Conservation (phyloP, 1,140 invertebrate genomes). For the Drosophila obscura region DNA sequence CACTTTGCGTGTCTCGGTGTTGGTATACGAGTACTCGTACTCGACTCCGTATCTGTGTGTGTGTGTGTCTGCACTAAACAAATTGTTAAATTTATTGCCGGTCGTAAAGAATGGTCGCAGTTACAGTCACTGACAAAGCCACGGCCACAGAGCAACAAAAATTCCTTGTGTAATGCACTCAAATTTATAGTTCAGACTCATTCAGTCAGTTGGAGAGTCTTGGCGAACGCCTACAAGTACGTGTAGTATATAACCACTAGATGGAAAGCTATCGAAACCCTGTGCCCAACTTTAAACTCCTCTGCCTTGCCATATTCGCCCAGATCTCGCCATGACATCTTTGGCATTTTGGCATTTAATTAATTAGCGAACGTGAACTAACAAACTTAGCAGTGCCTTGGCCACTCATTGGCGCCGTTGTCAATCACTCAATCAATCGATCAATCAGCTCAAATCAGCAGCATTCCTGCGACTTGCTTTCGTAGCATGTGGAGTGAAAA, state of each 20-base stretch:
- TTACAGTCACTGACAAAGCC: conserved; percentile 47
- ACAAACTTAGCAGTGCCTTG: conserved; percentile 39
- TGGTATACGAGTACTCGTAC: conserved; percentile 4
- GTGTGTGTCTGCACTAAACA: conserved; percentile 71
- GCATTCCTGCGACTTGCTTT: conserved; percentile 56
- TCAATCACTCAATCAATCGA: conserved; percentile 81
- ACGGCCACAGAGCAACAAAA: conserved; percentile 22
- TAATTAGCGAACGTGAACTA: conserved; percentile 74
- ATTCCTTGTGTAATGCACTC: conserved; percentile 50
- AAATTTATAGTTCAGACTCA: conserved; percentile 8
- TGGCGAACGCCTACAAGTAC: neutral
- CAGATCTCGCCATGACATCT: conserved; percentile 52
- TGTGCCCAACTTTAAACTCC: conserved; percentile 12
- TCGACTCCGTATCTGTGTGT: conserved; percentile 10
- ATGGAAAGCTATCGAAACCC: conserved; percentile 30
- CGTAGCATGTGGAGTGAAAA: conserved; percentile 71
- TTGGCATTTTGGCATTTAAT: conserved; percentile 71
- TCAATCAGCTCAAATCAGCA: conserved; percentile 65
- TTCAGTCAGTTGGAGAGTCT: conserved; percentile 3
- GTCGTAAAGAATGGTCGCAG: conserved; percentile 78
- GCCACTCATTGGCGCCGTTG: conserved; percentile 75
- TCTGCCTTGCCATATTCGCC: conserved; percentile 40
- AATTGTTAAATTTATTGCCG: conserved; percentile 82
- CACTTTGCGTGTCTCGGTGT: conserved; percentile 65
- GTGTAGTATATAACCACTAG: conserved; percentile 1